phyloP scores from a whole-genome alignment of 2,113 vertebrate genomes.

The Percopsis transmontana region DNA sequence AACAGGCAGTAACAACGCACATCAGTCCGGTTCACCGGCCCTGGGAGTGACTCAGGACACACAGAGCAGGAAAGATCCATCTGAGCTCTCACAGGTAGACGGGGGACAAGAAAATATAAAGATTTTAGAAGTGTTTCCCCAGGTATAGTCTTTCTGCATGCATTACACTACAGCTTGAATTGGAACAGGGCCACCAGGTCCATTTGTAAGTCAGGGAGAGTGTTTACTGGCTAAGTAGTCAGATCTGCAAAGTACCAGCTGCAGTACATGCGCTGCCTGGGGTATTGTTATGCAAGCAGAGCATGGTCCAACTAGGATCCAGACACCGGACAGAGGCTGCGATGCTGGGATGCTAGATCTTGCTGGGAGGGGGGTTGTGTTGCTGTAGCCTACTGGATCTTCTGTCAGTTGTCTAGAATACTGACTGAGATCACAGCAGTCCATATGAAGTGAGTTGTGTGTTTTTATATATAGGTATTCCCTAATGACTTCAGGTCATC shows the following conservation, averaged over 20 bases:
- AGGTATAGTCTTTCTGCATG: constrained; percentile 23
- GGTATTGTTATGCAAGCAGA: constrained; percentile 69
- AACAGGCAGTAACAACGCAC: constrained; percentile 63
- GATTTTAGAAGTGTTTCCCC: no score
- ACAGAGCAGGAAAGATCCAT: constrained; percentile 46
- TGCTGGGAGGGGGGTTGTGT: constrained; percentile 20
- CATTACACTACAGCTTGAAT: constrained; percentile 15
- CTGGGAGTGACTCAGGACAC: constrained; percentile 59
- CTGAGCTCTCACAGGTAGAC: constrained; percentile 17
- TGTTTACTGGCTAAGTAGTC: constrained; percentile 50
- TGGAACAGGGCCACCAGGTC: constrained; percentile 62
- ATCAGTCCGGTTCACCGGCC: constrained; percentile 62
- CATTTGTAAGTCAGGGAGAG: constrained; percentile 63
- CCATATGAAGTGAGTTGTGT: not conserved
- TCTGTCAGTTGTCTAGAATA: constrained; percentile 9
- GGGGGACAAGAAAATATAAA: not conserved
- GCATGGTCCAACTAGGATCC: constrained; percentile 59
- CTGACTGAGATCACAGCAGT: not conserved
- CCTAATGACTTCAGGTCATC: not conserved
- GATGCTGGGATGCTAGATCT: constrained; percentile 31
- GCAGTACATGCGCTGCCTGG: constrained; percentile 48
- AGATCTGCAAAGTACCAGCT: constrained; percentile 58
- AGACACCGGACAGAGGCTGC: constrained; percentile 40
- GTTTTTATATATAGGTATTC: not conserved
- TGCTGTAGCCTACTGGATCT: constrained; percentile 7